Conservation (phyloP, 2,113 vertebrate genomes). For the Ranitomeya imitator region DNA sequence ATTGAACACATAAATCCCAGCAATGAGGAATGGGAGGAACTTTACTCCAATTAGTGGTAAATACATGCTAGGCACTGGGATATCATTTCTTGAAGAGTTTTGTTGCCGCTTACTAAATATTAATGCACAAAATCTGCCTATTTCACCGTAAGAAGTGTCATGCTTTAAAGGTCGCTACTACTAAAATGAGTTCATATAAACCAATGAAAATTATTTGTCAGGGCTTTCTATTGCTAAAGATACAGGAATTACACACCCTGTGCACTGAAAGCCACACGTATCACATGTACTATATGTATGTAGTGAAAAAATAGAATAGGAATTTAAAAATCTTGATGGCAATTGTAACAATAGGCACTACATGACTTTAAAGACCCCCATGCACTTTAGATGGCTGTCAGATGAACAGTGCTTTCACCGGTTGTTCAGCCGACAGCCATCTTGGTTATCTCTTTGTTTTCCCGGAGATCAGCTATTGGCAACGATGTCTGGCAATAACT, state of each 20-base stretch:
- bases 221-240: not conserved
- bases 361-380: too few species aligned
- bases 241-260: not conserved
- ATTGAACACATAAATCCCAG: constrained; percentile 63
- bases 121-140: constrained; percentile 7
- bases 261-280: not conserved
- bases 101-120: constrained; percentile 27
- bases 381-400: too few species aligned
- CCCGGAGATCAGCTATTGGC: too few species aligned
- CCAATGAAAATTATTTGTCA: constrained; percentile 27
- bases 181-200: constrained; percentile 17
- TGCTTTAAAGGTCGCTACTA: not conserved
- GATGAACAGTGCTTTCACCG: too few species aligned
- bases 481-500: too few species aligned
- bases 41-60: constrained; percentile 64
- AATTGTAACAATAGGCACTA: too few species aligned
- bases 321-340: too few species aligned
- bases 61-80: constrained; percentile 56
- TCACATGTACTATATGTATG: not conserved
- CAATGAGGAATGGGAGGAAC: constrained; percentile 66
- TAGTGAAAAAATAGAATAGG: not conserved
- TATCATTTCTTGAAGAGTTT: constrained; percentile 23
- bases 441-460: too few species aligned
- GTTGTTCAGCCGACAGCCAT: too few species aligned
- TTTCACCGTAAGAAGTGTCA: not conserved